These are phyloP conservation scores for Drepana arcuata DNA, from an alignment of 1,140 invertebrate genomes.

Conservation along the genomic window DNA sequence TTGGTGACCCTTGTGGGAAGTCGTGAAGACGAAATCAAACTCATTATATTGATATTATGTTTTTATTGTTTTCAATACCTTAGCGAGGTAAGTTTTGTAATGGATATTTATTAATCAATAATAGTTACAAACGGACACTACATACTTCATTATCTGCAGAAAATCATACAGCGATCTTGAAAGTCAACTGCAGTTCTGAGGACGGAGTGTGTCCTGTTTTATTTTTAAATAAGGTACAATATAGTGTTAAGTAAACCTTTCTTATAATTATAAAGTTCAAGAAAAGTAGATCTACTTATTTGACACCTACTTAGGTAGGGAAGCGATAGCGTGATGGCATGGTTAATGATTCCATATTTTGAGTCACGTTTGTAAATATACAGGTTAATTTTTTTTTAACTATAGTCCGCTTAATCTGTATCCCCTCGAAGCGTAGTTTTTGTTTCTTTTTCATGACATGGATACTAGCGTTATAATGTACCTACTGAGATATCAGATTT, in stretches of 20 bases:
- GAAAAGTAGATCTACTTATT: slow-evolving; percentile 55
- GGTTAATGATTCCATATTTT: too few relatives aligned
- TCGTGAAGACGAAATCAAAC: too few relatives aligned
- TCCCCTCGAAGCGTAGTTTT: too few relatives aligned
- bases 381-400: slow-evolving; percentile 17
- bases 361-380: slow-evolving; percentile 26
- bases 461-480: too few relatives aligned
- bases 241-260: slow-evolving; percentile 52
- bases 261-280: slow-evolving; percentile 63
- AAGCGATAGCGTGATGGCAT: slow-evolving; percentile 62
- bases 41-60: slow-evolving; percentile 22
- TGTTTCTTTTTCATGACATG: too few relatives aligned
- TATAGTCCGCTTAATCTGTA: too few relatives aligned
- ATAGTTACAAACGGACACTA: slow-evolving; percentile 59
- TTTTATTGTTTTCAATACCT: slow-evolving; percentile 64
- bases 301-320: slow-evolving; percentile 49
- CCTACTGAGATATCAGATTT: too few relatives aligned
- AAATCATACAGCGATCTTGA: slow-evolving; percentile 26
- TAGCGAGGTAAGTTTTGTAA: slow-evolving; percentile 56
- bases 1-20: too few relatives aligned
- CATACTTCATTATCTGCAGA: slow-evolving; percentile 13
- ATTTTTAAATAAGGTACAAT: slow-evolving; percentile 25
- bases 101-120: slow-evolving; percentile 32
- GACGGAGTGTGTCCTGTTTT: slow-evolving; percentile 60
- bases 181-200: slow-evolving; percentile 39